These are phyloP conservation scores for Linyphia triangularis DNA, from an alignment of 2,888 invertebrate species.

Conservation along the genomic window DNA sequence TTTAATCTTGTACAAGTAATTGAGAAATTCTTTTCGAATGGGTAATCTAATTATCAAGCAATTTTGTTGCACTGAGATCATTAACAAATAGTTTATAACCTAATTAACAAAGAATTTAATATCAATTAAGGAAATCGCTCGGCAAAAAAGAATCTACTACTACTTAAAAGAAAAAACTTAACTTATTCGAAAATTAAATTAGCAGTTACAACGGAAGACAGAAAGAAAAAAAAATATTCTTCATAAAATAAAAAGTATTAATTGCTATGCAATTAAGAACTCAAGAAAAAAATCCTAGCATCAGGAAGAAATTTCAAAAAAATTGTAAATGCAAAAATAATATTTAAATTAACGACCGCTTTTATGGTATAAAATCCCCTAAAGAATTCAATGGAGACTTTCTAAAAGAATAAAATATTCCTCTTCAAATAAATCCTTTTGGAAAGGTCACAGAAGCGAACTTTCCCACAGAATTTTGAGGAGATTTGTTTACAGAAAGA, in stretches of 20 bases:
- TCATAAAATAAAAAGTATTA: background rate
- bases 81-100: too few relatives aligned
- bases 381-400: background rate
- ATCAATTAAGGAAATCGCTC: too few relatives aligned
- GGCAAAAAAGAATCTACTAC: too few relatives aligned
- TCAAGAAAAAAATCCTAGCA: too few relatives aligned
- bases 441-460: background rate
- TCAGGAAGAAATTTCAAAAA: background rate
- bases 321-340: background rate
- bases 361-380: background rate
- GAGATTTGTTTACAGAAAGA: background rate
- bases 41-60: too few relatives aligned
- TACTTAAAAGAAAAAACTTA: too few relatives aligned
- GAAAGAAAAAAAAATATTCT: background rate
- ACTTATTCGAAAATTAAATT: background rate
- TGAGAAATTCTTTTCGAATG: too few relatives aligned
- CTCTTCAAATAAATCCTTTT: background rate
- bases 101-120: too few relatives aligned
- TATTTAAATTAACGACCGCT: background rate
- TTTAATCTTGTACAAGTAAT: too few relatives aligned
- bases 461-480: background rate
- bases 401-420: background rate
- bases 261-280: background rate
- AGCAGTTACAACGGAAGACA: too few relatives aligned
- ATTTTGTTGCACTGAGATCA: too few relatives aligned